Base-by-base conservation (phyloP, 2,113 vertebrate genomes). In the Athene noctua region DNA sequence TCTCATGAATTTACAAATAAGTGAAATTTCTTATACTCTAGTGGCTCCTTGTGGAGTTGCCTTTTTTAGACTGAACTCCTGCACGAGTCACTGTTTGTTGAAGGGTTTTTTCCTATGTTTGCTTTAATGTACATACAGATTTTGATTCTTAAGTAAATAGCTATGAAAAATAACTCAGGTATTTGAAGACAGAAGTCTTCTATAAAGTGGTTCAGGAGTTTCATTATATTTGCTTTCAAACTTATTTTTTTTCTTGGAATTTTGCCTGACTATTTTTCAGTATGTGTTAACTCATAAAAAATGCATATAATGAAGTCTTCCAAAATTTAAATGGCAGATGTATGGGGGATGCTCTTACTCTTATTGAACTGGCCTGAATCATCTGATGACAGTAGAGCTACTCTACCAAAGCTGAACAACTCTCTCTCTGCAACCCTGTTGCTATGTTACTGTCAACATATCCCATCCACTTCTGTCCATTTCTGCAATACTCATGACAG, bases 21-120 rank as follows among this genome's bases (percentile, higher is more conserved):
- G 92, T 57, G 79, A 81, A 96, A 97, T 94, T 97, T 97, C 97
- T 97, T 96, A 96, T 97, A 94, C 93, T 96, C 96, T 98, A 97
- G 97, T 97, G 97, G 97, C 96, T 97, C 97, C 97, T 98, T 95
- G 97, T 98, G 95, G 97, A 98, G 93, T 97, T 97, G 86, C 95
- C 88, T 88, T 81, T 97, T 95, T 92, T 63, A 96, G 57, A 21
- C 71, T 44, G 66, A 94, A 86, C 49, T 68, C 66, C 66, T 91
- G 80, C 51, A 67, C 61, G 7, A 58, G 27, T 92, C 83, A 70
- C 51, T 44, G 21, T 75, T 88, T 86, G 59, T 65, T 65, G 42
- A 54, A 90, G 25, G 14, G 6, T 27, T 84, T 74, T 68, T 44
- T 46, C 26, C 57, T 49, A 5, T 21, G 16, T 94, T 85, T 95